Base-by-base conservation (phyloP, 2,888 invertebrate species). In the Trichopoda pennipes region DNA sequence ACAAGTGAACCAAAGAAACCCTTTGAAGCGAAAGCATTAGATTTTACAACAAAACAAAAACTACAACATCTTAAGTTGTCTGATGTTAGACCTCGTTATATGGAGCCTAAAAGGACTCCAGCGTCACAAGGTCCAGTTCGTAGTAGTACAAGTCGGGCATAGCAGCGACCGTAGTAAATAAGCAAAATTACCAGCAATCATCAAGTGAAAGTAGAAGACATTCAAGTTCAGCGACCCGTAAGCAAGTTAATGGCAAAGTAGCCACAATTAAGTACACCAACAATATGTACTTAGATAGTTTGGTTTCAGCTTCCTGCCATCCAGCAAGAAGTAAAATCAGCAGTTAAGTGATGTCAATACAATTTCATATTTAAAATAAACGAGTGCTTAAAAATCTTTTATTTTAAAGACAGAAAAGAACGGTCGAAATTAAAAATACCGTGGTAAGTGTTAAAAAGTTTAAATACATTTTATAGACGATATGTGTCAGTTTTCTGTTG, bases 11-110 rank as follows among this genome's bases (percentile, higher is more conserved):
- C 80, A 72, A 75, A 79, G 82, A 78, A 82, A 80, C 9, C 12
- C 61, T 64, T 38, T 16, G 85, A 85, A 55, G n/a, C 70, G 2
- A 81, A 63, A 49, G 44, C 55, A 1, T 56, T 47, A 28, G 80
- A 74, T 19, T 51, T 72, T 49, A 82, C 84, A 19, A 51, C 75
- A n/a, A 86, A 85, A 61, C 72, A 79, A 21, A 77, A 80, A 72
- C 72, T 60, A 14, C 75, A 83, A 12, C 87, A 88, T 1, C 68
- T 88, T 3, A 79, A 75, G 23, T 49, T 82, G 12, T 83, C 88
- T 0, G 90, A 90, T 21, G 87, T 91, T 85, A 93, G 94, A 82
- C 93, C 95, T 1, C 92, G 94, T 23, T 94, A 94, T 86, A 88
- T 94, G 85, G 94, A 94, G 85, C 93, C 94, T 3, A 92, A 92